phyloP scores from a whole-genome alignment of 2,113 vertebrate genomes.

The Numenius arquata region DNA sequence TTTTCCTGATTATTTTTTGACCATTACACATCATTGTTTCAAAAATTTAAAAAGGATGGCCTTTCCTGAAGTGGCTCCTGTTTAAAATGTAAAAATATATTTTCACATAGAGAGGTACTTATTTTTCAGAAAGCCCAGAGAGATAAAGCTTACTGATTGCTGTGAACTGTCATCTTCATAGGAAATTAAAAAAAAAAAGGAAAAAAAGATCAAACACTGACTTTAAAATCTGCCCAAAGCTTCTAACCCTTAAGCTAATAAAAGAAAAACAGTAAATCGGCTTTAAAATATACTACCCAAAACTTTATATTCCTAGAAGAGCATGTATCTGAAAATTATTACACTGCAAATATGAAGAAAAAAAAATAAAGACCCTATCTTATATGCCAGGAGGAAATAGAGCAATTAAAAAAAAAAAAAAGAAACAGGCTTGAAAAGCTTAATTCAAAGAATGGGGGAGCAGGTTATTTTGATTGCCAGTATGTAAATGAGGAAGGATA shows the following conservation, averaged over 20 bases:
- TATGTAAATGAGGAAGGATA: background rate
- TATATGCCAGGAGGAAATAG: background rate
- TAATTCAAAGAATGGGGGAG: background rate
- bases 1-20: background rate
- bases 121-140: background rate
- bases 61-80: background rate
- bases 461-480: background rate
- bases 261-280: conserved; percentile 29
- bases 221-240: conserved; percentile 24
- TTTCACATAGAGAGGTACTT: background rate
- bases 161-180: background rate
- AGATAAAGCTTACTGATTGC: conserved; percentile 32
- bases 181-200: background rate
- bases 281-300: background rate
- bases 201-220: conserved; percentile 18
- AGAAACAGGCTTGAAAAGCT: background rate
- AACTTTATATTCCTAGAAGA: background rate
- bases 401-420: background rate
- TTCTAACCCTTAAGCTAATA: conserved; percentile 36
- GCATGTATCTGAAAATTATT: background rate
- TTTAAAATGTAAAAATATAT: background rate
- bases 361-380: background rate
- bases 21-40: background rate
- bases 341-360: background rate
- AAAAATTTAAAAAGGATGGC: background rate